Evolutionary conservation across 2,113 vertebrate genomes (phyloP).

Genomic region (Malaclemys terrapin): DNA sequence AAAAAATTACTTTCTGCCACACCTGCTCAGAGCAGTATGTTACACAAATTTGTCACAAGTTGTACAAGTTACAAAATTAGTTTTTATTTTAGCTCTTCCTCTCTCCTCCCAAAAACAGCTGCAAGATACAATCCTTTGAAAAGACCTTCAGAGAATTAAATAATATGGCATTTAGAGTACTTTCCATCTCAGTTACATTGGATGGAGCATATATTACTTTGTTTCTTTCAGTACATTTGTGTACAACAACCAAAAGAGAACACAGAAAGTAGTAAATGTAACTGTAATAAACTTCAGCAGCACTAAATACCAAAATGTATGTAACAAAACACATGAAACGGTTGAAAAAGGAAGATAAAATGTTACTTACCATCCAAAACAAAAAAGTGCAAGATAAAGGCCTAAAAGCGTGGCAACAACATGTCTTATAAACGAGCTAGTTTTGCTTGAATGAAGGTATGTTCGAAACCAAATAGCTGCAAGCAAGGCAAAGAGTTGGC

Average conservation of each 20-base stretch:
- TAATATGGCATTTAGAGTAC: neutral
- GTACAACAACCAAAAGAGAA: neutral
- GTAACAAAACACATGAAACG: neutral
- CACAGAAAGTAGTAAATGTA: neutral
- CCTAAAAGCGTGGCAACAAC: slow-evolving; percentile 96
- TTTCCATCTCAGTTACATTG: neutral
- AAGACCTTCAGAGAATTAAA: neutral
- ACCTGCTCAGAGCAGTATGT: neutral
- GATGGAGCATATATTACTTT: neutral
- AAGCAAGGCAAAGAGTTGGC: slow-evolving; percentile 96
- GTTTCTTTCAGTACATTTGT: neutral
- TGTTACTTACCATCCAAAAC: slow-evolving; percentile 97
- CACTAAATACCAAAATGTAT: neutral
- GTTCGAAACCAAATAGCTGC: slow-evolving; percentile 96
- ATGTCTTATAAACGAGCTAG: slow-evolving; percentile 95
- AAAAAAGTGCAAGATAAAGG: slow-evolving; percentile 98
- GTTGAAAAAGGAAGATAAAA: neutral
- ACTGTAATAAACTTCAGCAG: neutral
- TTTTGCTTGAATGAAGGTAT: slow-evolving; percentile 96
- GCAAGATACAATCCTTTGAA: neutral
- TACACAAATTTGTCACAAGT: neutral
- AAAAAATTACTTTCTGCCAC: neutral
- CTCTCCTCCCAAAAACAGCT: neutral
- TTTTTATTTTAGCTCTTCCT: neutral
- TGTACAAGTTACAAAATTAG: neutral